Percentiles rank a stretch among this genome's conserved stretches.
phyloP scores from a whole-genome alignment of 1,140 invertebrate genomes.

The Drosophila littoralis region DNA sequence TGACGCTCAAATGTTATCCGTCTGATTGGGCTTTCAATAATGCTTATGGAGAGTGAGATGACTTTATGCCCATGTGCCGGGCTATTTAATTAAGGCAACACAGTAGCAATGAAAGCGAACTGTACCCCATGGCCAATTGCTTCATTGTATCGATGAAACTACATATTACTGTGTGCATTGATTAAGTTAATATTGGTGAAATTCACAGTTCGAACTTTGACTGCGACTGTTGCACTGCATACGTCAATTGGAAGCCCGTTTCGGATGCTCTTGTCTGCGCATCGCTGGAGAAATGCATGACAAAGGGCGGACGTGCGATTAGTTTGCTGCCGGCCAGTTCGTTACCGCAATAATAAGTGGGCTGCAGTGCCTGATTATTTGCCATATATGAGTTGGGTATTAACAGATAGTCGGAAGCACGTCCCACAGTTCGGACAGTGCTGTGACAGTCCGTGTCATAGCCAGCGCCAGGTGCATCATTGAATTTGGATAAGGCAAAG shows the following conservation, averaged over 20 bases:
- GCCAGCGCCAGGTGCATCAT: constrained; percentile 43
- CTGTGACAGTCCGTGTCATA: constrained; percentile 71
- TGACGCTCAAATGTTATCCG: constrained; percentile 32
- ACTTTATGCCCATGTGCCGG: constrained; percentile 35
- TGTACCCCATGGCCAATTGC: constrained; percentile 1
- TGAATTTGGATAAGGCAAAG: constrained; percentile 60
- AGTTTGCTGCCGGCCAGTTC: constrained; percentile 45
- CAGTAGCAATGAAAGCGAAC: constrained; percentile 27
- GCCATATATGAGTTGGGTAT: constrained; percentile 59
- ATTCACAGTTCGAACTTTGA: constrained; percentile 31
- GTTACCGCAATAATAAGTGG: constrained; percentile 71
- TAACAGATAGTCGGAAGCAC: constrained; percentile 61
- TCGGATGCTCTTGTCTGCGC: constrained; percentile 62
- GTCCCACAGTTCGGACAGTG: constrained; percentile 58
- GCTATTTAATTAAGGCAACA: constrained; percentile 65
- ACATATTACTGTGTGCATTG: constrained; percentile 37
- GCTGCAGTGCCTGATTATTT: constrained; percentile 49
- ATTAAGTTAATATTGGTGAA: constrained; percentile 46
- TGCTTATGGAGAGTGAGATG: constrained; percentile 43
- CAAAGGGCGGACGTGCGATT: constrained; percentile 60
- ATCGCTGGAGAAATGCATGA: constrained; percentile 69
- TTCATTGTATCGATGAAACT: constrained; percentile 30
- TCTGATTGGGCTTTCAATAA: constrained; percentile 51
- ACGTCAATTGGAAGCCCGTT: constrained; percentile 70
- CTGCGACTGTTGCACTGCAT: constrained; percentile 42